Conservation (phyloP, 1,140 invertebrate genomes). For the Acromyrmex echinatior region DNA sequence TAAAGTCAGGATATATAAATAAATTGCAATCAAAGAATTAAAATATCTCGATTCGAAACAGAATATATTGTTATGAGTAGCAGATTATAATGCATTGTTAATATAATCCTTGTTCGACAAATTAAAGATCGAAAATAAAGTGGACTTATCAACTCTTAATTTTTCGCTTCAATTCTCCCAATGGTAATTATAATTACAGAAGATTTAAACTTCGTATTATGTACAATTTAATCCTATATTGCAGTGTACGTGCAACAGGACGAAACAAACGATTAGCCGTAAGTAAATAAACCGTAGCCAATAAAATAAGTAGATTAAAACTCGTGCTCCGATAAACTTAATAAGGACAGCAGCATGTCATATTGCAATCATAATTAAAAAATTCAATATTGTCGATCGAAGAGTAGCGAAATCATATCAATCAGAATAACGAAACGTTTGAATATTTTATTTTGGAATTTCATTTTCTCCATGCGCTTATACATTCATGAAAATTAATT, state of each 20-base stretch:
- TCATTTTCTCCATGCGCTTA: not conserved
- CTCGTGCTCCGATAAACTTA: not conserved
- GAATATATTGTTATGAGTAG: not conserved
- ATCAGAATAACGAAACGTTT: not conserved
- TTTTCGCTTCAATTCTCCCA: constrained; percentile 16
- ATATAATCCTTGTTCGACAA: constrained; percentile 25
- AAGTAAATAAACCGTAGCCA: constrained; percentile 22
- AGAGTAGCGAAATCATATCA: not conserved
- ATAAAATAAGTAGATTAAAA: constrained; percentile 37
- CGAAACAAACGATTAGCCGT: constrained; percentile 34
- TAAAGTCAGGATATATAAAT: not conserved
- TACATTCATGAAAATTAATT: not conserved
- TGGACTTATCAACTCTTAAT: constrained; percentile 16
- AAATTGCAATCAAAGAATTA: not conserved
- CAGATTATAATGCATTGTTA: not conserved
- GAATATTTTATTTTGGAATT: not conserved
- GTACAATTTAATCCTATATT: constrained; percentile 22
- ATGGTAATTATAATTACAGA: constrained; percentile 18
- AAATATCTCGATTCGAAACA: not conserved
- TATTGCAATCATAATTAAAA: constrained; percentile 6
- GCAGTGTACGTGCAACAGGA: not conserved
- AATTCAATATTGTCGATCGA: not conserved
- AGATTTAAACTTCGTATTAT: constrained; percentile 30
- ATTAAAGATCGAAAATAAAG: constrained; percentile 13
- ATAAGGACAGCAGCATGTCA: not conserved